phyloP scores from a whole-genome alignment of 1,140 invertebrate genomes.

The Caerostris extrusa region DNA sequence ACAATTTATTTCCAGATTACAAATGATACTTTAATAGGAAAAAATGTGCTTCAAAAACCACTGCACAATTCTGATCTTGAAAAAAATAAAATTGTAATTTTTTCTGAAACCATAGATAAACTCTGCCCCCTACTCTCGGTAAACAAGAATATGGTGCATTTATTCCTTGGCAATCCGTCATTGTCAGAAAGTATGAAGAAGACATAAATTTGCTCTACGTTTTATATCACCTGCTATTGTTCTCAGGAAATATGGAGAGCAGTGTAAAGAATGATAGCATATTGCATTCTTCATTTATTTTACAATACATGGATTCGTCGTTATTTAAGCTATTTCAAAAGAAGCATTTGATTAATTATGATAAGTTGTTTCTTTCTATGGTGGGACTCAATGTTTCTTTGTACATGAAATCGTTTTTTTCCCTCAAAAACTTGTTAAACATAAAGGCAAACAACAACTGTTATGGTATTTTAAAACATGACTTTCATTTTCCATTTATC shows the following conservation, averaged over 20 bases:
- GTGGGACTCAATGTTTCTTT: too few species aligned
- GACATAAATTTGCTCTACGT: constrained; percentile 19
- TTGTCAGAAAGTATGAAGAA: constrained; percentile 5
- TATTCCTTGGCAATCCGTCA: constrained; percentile 24
- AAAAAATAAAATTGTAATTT: background rate
- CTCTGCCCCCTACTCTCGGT: background rate
- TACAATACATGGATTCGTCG: background rate
- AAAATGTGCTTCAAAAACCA: background rate
- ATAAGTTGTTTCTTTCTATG: background rate
- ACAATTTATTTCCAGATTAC: background rate
- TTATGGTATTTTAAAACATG: too few species aligned
- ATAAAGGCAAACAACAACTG: too few species aligned
- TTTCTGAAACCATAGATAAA: background rate
- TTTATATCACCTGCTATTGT: constrained; percentile 23
- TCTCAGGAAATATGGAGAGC: constrained; percentile 6
- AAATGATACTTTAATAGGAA: background rate
- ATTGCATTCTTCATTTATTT: background rate
- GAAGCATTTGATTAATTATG: constrained; percentile 5
- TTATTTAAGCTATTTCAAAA: background rate
- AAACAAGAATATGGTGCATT: background rate
- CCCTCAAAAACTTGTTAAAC: too few species aligned
- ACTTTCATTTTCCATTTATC: too few species aligned
- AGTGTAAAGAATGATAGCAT: background rate
- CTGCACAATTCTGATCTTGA: background rate
- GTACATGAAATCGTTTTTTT: too few species aligned